These are phyloP conservation scores for Phragmatobia fuliginosa DNA, from an alignment of 2,888 invertebrate genomes.

Conservation along the genomic window DNA sequence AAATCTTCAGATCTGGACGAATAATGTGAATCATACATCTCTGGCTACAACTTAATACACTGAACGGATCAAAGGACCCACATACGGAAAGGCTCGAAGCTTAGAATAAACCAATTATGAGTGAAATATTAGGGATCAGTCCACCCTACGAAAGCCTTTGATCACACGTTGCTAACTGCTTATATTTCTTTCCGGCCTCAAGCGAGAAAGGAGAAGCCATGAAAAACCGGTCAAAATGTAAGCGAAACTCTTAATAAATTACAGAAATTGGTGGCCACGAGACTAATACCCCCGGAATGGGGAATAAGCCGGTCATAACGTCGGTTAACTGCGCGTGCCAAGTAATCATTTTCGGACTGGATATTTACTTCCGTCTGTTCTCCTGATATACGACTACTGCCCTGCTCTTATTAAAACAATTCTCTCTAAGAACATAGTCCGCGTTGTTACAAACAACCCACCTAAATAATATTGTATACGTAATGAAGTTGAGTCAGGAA, in stretches of 20 bases:
- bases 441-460: conserved; percentile 30
- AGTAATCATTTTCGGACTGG: conserved; percentile 85
- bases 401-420: conserved; percentile 72
- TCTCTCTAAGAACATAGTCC: conserved; percentile 43
- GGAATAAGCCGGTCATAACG: conserved; percentile 82
- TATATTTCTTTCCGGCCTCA: conserved; percentile 76
- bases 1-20: conserved; percentile 78
- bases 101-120: conserved; percentile 87
- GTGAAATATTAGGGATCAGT: conserved; percentile 87
- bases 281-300: conserved; percentile 84
- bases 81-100: conserved; percentile 82
- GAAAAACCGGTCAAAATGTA: conserved; percentile 71
- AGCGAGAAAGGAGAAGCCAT: conserved; percentile 76
- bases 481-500: conserved; percentile 54
- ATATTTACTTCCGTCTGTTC: conserved; percentile 83
- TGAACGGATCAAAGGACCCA: conserved; percentile 83
- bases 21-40: conserved; percentile 82
- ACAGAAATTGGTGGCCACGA: conserved; percentile 81
- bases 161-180: conserved; percentile 76
- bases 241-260: conserved; percentile 84
- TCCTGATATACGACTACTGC: conserved; percentile 67
- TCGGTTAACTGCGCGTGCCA: conserved; percentile 79
- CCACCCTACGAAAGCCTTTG: conserved; percentile 78
- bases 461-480: conserved; percentile 48
- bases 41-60: conserved; percentile 81